Evolutionary conservation across 23 tunicate genomes (phyloP), one percentile per base, ranked within the genome.

Genomic region (Ciona savignyi): DNA sequence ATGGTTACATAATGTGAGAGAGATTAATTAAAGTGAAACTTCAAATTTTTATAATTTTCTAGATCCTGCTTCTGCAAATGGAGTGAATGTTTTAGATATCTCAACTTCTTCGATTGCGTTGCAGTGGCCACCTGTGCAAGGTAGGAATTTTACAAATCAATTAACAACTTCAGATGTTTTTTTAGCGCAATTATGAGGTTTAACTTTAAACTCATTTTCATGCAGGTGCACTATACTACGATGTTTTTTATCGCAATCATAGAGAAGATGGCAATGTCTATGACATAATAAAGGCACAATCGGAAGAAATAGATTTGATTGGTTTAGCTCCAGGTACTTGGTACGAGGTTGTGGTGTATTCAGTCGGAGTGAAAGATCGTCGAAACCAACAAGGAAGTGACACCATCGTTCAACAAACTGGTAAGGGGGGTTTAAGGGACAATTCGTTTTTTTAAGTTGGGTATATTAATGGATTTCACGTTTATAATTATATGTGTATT

Each of bases 371-470:
- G n/a, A n/a, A n/a, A n/a, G n/a, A n/a, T n/a, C n/a, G n/a, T n/a
- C n/a, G n/a, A n/a, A n/a, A n/a, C n/a, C n/a, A n/a, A 2, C 31
- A 42, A 32, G 86, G 75, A 64, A 87, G 95, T 60, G 75, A 81
- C 3, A 15, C 68, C 23, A 29, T 85, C 21, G 21, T 63, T n/a
- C 33, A 64, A 42, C 85, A 80, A 33, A 80, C 85, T 51, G 76
- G 85, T 86, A 30, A 77, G 73, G 69, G 11, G 27, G 15, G 15
- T 69, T 29, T 19, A n/a, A n/a, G n/a, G n/a, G n/a, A n/a, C n/a
- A n/a, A n/a, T n/a, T n/a, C n/a, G n/a, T 15, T 11, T 30, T n/a
- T 69, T 28, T 69, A 69, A 27, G 27, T 28, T 69, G 29, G 60
- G 20, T 15, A n/a, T n/a, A n/a, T n/a, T n/a, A n/a, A n/a, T n/a